These are phyloP conservation scores for Scrobipalpa atriplicella DNA, from an alignment of 2,888 invertebrate genomes.

Conservation along the genomic window DNA sequence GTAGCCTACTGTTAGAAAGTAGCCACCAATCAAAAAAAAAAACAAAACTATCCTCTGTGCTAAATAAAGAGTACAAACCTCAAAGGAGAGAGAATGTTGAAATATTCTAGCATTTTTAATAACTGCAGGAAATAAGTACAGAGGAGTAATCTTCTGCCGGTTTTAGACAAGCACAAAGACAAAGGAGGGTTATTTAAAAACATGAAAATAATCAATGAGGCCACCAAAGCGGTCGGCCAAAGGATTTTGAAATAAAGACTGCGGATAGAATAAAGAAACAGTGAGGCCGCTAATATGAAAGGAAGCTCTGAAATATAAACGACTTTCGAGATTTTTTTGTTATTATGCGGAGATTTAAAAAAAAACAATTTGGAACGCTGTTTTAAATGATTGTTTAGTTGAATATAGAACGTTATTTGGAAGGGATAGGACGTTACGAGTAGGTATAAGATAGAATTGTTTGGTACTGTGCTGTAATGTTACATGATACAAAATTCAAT, in stretches of 20 bases:
- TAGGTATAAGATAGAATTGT: too few relatives aligned
- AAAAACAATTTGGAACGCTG: too few relatives aligned
- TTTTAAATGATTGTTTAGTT: too few relatives aligned
- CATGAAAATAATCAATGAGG: conserved; percentile 50
- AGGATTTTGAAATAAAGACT: conserved; percentile 7
- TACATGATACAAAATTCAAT: too few relatives aligned
- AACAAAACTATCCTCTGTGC: conserved; percentile 18
- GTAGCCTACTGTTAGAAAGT: conserved; percentile 16
- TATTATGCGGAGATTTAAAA: too few relatives aligned
- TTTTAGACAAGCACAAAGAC: conserved; percentile 44
- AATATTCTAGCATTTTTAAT: conserved; percentile 37
- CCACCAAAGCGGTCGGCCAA: conserved; percentile 17
- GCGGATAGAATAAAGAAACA: background rate
- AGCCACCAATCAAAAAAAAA: conserved; percentile 21
- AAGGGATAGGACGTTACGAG: too few relatives aligned
- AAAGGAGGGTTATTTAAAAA: conserved; percentile 53
- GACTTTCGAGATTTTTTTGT: background rate
- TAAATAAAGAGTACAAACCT: conserved; percentile 25
- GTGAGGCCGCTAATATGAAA: background rate
- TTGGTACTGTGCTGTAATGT: too few relatives aligned
- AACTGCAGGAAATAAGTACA: conserved; percentile 35
- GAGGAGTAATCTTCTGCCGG: conserved; percentile 37
- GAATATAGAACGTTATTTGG: too few relatives aligned
- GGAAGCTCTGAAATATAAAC: background rate
- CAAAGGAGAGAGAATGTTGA: conserved; percentile 21